These are phyloP conservation scores for Spea multiplicata DNA, from an alignment of 2,113 vertebrate genomes.

Conservation along the genomic window DNA sequence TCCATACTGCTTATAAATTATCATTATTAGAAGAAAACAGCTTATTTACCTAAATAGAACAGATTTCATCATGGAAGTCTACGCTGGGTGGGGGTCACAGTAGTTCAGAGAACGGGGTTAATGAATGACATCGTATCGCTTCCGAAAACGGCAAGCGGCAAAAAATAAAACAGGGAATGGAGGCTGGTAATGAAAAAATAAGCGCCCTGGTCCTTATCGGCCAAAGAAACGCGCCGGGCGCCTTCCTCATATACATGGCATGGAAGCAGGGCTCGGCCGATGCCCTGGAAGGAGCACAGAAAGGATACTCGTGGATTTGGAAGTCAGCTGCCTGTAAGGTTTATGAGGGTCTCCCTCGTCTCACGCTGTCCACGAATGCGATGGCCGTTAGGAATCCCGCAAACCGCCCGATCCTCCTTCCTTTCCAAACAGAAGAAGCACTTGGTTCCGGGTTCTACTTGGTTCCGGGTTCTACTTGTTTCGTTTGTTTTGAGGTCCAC, in stretches of 20 bases:
- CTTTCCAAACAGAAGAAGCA: constrained; percentile 61
- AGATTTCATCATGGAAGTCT: not conserved
- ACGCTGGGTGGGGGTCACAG: constrained; percentile 55
- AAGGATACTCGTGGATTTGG: constrained; percentile 68
- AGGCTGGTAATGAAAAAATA: constrained; percentile 50
- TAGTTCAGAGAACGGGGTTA: constrained; percentile 57
- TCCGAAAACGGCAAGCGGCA: no score
- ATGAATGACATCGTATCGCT: constrained; percentile 51
- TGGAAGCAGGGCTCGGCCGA: constrained; percentile 56
- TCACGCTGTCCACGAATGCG: constrained; percentile 9
- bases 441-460: constrained; percentile 73
- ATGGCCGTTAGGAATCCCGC: not conserved
- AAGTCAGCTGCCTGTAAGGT: constrained; percentile 73
- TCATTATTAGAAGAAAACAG: constrained; percentile 3
- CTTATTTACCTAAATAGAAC: not conserved
- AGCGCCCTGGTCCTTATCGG: not conserved
- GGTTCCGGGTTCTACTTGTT: constrained; percentile 61
- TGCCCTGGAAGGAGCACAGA: constrained; percentile 65
- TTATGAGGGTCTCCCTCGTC: constrained; percentile 61
- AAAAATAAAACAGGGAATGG: constrained; percentile 49
- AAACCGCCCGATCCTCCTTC: not conserved
- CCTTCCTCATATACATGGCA: constrained; percentile 43
- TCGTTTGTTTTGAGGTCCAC: constrained; percentile 75
- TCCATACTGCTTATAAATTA: constrained; percentile 21
- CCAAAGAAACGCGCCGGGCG: constrained; percentile 48